A percentile compares a stretch with the other conserved stretches of the same genome.
phyloP scores from a whole-genome alignment of 1,140 invertebrate genomes.

The Nephila pilipes region DNA sequence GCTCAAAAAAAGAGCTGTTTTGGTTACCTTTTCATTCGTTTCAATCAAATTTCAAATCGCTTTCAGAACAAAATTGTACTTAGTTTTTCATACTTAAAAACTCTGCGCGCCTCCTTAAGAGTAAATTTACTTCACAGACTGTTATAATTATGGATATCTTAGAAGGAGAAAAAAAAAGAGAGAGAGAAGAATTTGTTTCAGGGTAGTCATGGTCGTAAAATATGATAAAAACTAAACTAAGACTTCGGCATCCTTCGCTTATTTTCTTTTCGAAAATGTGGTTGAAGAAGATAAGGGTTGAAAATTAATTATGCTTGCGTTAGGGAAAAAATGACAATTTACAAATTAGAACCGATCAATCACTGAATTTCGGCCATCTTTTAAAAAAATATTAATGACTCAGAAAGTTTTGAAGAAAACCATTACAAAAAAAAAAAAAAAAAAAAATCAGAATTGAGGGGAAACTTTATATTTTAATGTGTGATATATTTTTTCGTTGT shows the following conservation, averaged over 20 bases:
- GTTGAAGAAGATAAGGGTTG: not conserved
- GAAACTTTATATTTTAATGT: not conserved
- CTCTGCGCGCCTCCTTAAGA: no score
- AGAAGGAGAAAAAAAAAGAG: not conserved
- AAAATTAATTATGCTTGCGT: not conserved
- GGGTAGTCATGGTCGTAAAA: not conserved
- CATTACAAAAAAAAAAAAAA: no score
- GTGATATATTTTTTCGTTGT: no score
- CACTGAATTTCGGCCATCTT: not conserved
- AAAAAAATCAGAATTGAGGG: not conserved
- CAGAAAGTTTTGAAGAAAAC: no score
- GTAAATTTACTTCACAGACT: no score
- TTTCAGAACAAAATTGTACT: no score
- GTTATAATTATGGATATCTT: not conserved
- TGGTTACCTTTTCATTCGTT: no score
- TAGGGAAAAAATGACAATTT: slow-evolving; percentile 28
- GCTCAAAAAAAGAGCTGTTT: no score
- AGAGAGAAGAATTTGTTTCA: not conserved
- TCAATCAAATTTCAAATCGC: no score
- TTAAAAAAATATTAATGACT: not conserved
- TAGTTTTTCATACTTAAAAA: no score
- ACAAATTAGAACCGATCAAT: slow-evolving; percentile 15
- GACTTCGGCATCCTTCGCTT: not conserved
- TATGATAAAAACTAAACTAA: not conserved
- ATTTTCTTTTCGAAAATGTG: not conserved